Base-by-base conservation (phyloP, 2,797 vertebrate species). In the Macropus fuliginosus region DNA sequence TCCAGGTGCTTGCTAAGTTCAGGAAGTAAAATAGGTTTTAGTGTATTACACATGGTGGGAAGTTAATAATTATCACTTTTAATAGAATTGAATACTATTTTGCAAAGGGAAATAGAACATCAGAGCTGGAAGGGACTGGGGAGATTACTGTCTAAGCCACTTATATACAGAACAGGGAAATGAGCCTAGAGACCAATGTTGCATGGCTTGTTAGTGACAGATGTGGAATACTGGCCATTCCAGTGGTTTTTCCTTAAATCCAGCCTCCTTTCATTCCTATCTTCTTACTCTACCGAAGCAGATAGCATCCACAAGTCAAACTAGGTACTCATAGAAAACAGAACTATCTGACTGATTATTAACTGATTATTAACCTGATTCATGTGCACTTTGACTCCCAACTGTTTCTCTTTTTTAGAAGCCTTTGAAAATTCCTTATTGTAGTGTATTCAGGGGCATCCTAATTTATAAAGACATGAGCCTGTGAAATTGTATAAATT, bases 201-300 rank as follows among this genome's bases (percentile, higher is more conserved):
- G 3, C 29, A 50, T 4, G 54, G 59, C 28, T 0, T 9, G 91
- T n/a, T 0, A 9, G 62, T 50, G 34, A 34, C 40, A 29, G 54
- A 0, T 13, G 28, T 4, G 4, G 59, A 1, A 21, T 14, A 13
- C n/a, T 90, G 34, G 46, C 27, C 50, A 52, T 57, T 18, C 46
- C 1, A 56, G 9, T 92, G 40, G 55, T 3, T 24, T 16, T 52
- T 55, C 27, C 34, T 10, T 1, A 13, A 1, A 3, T 56, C 56
- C n/a, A 46, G 5, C 62, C 28, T 56, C 46, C 12, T 8, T 56
- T 92, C 21, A n/a, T 21, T 56, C 21, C 62, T 92, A 9, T 24
- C 46, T 3, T 54, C 2, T 11, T 4, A 5, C 29, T 0, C 0
- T 46, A 40, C 50, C 13, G 16, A 24, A 1, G 40, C 2, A 28